phyloP scores from a whole-genome alignment of 2,113 vertebrate species.

The Peromyscus maniculatus region DNA sequence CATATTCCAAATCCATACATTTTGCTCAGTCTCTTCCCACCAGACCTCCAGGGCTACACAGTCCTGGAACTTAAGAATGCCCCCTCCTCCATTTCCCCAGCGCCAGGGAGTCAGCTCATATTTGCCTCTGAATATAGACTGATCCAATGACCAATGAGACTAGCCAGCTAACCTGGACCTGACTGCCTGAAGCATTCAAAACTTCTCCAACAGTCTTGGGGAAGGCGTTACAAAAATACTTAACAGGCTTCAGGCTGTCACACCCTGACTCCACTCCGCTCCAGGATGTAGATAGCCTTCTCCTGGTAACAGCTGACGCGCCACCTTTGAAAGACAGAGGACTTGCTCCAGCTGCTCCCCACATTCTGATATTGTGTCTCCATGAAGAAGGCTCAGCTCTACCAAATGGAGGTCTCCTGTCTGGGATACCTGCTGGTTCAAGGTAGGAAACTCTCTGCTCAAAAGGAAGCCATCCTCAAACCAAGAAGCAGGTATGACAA shows the following conservation, averaged over 20 bases:
- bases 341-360: not conserved
- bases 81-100: too few species aligned
- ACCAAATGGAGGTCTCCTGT: not conserved
- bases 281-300: not conserved
- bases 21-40: not conserved
- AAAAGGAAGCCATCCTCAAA: not conserved
- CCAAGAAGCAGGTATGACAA: not conserved
- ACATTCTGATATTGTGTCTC: not conserved
- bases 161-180: not conserved
- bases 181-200: not conserved
- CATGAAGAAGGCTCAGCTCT: not conserved
- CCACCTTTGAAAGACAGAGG: not conserved
- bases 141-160: not conserved
- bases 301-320: not conserved
- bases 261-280: not conserved
- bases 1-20: not conserved
- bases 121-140: not conserved
- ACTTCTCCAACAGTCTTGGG: not conserved
- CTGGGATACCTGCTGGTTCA: not conserved
- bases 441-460: not conserved
- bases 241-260: not conserved
- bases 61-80: not conserved
- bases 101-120: not conserved
- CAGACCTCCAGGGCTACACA: not conserved
- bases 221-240: not conserved